A percentile compares a stretch with the other conserved stretches of the same genome.
These are phyloP conservation scores for Rhincodon typus DNA, from an alignment of 2,797 vertebrate genomes.

Conservation along the genomic window DNA sequence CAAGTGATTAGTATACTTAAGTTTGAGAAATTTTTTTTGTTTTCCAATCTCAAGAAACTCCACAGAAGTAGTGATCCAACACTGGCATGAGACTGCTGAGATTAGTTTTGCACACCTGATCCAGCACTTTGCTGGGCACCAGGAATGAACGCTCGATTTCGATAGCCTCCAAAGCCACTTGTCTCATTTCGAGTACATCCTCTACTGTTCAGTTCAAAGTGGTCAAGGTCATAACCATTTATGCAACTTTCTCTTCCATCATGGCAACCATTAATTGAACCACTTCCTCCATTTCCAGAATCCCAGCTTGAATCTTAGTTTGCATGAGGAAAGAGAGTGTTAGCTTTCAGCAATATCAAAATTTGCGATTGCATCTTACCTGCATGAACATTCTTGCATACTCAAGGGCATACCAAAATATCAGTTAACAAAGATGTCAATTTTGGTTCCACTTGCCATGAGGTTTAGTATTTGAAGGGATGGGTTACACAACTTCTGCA, in stretches of 20 bases:
- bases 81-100: neutral
- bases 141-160: slow-evolving; percentile 51
- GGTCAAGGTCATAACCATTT: slow-evolving; percentile 58
- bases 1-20: too few species aligned
- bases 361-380: neutral
- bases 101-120: slow-evolving; percentile 53
- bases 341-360: neutral
- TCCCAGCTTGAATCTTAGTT: slow-evolving; percentile 67
- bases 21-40: neutral
- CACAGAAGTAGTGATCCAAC: neutral
- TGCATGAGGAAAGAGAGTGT: slow-evolving; percentile 27
- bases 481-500: neutral
- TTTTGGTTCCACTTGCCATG: neutral
- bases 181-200: slow-evolving; percentile 67
- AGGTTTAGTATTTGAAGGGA: neutral
- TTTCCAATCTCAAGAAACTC: neutral
- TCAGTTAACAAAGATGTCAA: neutral
- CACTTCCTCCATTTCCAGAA: slow-evolving; percentile 59
- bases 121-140: slow-evolving; percentile 57
- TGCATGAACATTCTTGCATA: neutral
- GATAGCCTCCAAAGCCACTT: slow-evolving; percentile 63
- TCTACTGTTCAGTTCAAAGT: slow-evolving; percentile 55
- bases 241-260: slow-evolving; percentile 62
- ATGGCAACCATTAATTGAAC: slow-evolving; percentile 72
- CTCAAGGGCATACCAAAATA: neutral